These are phyloP conservation scores for Drosophila pseudotalamancana DNA, from an alignment of 2,888 invertebrate genomes.

Conservation along the genomic window DNA sequence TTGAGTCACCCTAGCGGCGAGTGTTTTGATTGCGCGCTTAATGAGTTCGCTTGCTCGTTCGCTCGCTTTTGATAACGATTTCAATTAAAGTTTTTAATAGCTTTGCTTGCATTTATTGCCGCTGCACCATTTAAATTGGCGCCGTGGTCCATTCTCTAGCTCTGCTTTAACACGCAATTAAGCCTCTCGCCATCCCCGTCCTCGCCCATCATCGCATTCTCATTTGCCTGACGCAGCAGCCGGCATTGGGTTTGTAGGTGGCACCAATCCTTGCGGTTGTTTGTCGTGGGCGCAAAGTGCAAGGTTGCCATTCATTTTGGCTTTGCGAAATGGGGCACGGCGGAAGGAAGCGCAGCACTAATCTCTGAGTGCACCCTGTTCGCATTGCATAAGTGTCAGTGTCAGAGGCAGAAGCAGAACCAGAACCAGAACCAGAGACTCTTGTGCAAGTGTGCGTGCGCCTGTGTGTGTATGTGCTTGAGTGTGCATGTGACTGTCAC, in stretches of 20 bases:
- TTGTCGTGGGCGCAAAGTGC: conserved; percentile 71
- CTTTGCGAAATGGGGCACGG: conserved; percentile 42
- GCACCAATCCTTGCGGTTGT: conserved; percentile 62
- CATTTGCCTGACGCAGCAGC: neutral
- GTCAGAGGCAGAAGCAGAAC: conserved; percentile 37
- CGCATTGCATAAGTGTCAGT: conserved; percentile 73
- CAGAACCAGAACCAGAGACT: neutral
- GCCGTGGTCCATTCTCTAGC: neutral
- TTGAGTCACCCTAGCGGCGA: conserved; percentile 26
- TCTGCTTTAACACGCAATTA: conserved; percentile 53
- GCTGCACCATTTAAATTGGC: conserved; percentile 34
- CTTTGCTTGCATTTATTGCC: conserved; percentile 36
- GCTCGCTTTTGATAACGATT: conserved; percentile 43
- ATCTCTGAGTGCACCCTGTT: conserved; percentile 69
- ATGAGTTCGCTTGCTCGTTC: conserved; percentile 29
- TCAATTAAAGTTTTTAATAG: conserved; percentile 65
- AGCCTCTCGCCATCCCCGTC: conserved; percentile 26
- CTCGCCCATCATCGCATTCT: neutral
- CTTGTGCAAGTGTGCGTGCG: conserved; percentile 10
- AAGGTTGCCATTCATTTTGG: conserved; percentile 74
- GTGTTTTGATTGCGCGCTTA: conserved; percentile 24
- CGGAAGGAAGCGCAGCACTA: conserved; percentile 73
- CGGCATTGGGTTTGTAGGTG: neutral
- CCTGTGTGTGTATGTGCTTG: conserved; percentile 19
- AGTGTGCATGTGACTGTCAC: conserved; percentile 41